These are phyloP conservation scores for Dromaius novaehollandiae DNA, from an alignment of 2,113 vertebrate genomes.

Conservation along the genomic window DNA sequence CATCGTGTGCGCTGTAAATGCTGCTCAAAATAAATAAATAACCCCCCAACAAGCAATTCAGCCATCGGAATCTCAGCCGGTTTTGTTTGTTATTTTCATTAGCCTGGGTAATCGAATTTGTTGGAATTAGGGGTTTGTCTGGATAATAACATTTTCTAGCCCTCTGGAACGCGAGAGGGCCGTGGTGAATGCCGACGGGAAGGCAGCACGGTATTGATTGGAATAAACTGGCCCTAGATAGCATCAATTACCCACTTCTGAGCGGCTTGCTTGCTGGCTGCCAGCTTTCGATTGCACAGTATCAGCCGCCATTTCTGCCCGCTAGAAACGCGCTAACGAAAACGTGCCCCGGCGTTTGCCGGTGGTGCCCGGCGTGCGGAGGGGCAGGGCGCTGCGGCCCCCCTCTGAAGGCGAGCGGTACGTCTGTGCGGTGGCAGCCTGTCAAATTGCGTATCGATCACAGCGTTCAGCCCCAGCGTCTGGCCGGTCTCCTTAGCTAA, in stretches of 20 bases:
- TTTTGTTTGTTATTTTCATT: slow-evolving; percentile 50
- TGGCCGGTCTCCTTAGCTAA: neutral
- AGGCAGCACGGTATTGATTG: neutral
- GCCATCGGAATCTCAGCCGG: neutral
- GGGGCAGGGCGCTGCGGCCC: neutral
- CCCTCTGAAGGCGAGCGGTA: fast-evolving
- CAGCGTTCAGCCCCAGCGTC: fast-evolving
- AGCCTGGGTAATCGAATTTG: slow-evolving; percentile 63
- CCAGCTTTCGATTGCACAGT: neutral
- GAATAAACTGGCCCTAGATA: slow-evolving; percentile 38
- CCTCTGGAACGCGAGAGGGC: slow-evolving; percentile 5
- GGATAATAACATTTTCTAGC: slow-evolving; percentile 52
- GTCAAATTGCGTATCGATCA: fast-evolving
- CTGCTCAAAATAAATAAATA: neutral
- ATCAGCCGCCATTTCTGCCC: fast-evolving
- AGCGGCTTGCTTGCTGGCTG: slow-evolving; percentile 6
- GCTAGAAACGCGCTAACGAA: neutral
- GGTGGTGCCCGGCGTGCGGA: fast-evolving
- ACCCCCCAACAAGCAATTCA: neutral
- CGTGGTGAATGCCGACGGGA: slow-evolving; percentile 14
- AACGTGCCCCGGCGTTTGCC: fast-evolving
- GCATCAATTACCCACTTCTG: slow-evolving; percentile 63
- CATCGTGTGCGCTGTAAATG: neutral
- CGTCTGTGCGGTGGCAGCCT: neutral
- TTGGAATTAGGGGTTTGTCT: slow-evolving; percentile 63